phyloP scores from a whole-genome alignment of 1,140 invertebrate species.

The Ridgeia piscesae region DNA sequence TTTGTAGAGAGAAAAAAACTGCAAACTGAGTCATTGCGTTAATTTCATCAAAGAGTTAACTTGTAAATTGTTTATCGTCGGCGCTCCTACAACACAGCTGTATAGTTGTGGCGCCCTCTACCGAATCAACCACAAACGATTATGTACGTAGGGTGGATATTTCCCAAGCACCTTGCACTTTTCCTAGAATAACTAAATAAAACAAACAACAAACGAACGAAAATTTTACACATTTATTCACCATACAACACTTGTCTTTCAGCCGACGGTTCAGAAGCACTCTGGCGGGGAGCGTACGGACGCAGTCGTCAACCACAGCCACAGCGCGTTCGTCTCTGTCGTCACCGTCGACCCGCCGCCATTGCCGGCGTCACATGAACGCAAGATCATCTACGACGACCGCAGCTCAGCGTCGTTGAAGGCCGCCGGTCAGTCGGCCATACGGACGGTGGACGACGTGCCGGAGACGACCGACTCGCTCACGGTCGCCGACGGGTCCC shows the following conservation, averaged over 20 bases:
- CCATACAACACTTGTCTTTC: background rate
- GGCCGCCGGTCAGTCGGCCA: background rate
- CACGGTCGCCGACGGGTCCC: slow-evolving; percentile 9
- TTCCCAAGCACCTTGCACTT: background rate
- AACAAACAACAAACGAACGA: background rate
- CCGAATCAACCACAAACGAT: no score
- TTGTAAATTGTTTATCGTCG: no score
- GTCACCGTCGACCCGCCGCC: background rate
- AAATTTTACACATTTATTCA: background rate
- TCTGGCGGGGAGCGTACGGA: background rate
- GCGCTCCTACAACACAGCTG: no score
- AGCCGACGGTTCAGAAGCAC: background rate
- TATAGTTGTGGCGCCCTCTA: no score
- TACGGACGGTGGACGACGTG: slow-evolving; percentile 21
- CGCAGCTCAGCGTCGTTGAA: background rate
- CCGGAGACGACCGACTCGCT: slow-evolving; percentile 15
- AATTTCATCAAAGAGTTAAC: no score
- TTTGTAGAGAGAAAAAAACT: no score
- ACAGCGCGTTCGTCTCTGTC: background rate
- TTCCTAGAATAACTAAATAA: background rate
- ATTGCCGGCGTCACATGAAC: background rate
- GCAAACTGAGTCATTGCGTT: no score
- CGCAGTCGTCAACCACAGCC: background rate
- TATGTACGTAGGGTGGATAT: no score
- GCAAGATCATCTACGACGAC: slow-evolving; percentile 12